Conservation (phyloP, 2,797 vertebrate genomes). For the Scyliorhinus canicula region DNA sequence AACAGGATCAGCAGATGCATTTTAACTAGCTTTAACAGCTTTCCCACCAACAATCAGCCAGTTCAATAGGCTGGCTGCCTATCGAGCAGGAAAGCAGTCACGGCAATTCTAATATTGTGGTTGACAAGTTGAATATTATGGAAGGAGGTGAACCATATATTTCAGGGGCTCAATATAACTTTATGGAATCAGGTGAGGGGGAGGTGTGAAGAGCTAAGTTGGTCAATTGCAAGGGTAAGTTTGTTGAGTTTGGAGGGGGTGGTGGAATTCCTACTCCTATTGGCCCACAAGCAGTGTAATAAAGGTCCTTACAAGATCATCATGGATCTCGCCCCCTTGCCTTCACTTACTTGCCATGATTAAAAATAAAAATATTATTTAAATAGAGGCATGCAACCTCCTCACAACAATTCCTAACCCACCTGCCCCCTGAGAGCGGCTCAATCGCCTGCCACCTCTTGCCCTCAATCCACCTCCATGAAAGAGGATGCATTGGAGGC, state of each 20-base stretch:
- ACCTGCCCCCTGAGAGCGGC: neutral
- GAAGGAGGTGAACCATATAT: neutral
- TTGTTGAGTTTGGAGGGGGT: neutral
- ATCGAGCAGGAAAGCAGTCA: neutral
- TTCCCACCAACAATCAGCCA: neutral
- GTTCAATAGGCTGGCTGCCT: neutral
- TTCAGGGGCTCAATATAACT: neutral
- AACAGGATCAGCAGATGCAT: neutral
- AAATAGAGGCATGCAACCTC: neutral
- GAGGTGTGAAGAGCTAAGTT: neutral
- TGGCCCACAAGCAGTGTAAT: neutral
- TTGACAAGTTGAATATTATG: neutral
- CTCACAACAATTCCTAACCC: neutral
- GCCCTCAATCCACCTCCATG: neutral
- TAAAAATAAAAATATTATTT: neutral
- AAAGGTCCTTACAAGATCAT: neutral
- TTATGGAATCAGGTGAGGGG: neutral
- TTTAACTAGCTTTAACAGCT: neutral
- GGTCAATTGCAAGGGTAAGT: neutral
- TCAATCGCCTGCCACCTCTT: neutral
- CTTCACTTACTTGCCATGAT: neutral
- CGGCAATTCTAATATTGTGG: neutral
- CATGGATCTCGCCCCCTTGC: neutral
- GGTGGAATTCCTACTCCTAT: neutral
- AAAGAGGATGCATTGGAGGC: neutral